Percentiles rank a stretch among this genome's conserved stretches.
These are phyloP conservation scores for Proisotoma minuta DNA, from an alignment of 2,888 invertebrate species.

Conservation along the genomic window DNA sequence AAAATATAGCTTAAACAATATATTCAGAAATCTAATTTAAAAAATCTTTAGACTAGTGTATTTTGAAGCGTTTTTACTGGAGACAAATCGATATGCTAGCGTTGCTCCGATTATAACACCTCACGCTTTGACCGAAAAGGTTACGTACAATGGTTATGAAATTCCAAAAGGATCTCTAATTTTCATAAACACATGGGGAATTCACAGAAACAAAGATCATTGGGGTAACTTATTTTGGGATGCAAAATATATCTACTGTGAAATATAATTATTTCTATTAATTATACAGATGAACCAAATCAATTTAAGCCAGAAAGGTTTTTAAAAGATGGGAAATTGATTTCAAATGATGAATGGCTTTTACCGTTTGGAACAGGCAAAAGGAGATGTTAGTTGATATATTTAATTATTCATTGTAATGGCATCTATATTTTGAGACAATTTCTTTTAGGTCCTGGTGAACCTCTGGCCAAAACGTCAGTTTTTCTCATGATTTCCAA, in stretches of 20 bases:
- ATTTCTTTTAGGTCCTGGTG: constrained; percentile 28
- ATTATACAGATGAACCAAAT: no score
- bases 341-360: constrained; percentile 33
- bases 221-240: no score
- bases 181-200: constrained; percentile 36
- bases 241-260: no score
- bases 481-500: constrained; percentile 32
- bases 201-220: constrained; percentile 29
- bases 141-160: constrained; percentile 29
- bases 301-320: constrained; percentile 21
- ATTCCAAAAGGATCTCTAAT: constrained; percentile 30
- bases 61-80: constrained; percentile 28
- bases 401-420: not conserved
- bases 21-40: not conserved
- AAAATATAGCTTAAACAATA: not conserved
- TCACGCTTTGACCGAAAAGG: constrained; percentile 23
- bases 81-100: constrained; percentile 31
- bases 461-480: constrained; percentile 28
- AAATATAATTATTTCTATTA: no score
- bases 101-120: constrained; percentile 39
- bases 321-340: constrained; percentile 12
- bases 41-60: constrained; percentile 19
- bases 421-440: not conserved
- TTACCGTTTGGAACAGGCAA: constrained; percentile 34
- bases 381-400: no score